Base-by-base conservation (phyloP, 2,888 invertebrate genomes). In the Thymelicus lineola region DNA sequence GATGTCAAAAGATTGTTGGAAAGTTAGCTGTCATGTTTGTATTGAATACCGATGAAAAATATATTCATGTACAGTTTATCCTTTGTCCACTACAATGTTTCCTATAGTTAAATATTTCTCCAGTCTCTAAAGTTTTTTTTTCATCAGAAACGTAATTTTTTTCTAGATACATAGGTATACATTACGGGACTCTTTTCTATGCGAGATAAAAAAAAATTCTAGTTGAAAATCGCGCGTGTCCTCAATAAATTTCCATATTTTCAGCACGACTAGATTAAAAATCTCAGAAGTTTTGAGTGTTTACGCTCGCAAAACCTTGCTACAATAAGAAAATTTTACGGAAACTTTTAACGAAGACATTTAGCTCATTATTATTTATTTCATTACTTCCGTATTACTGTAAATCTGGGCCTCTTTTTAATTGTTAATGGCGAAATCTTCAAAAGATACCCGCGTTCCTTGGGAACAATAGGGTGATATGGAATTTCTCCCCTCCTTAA, bases 201-300 rank as follows among this genome's bases (percentile, higher is more conserved):
- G 9, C 38, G 9, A 38, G 38, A 9, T n/a, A n/a, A n/a, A n/a
- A n/a, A n/a, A n/a, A n/a, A n/a, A n/a, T n/a, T n/a, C n/a, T n/a
- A n/a, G 38, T 38, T 38, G 9, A 7, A 38, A 38, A 38, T 9
- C 38, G 9, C 38, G 1, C 38, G 9, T 9, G 38, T 28, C 9
- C 42, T 42, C 42, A 42, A 12, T 42, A 42, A 42, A 67, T 67
- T 61, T 61, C 45, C 35, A 55, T 61, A 69, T 62, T 58, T 63
- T 45, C 20, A 48, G 57, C 57, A 36, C 35, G 57, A 69, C 58
- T 63, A 69, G 38, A 69, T 48, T 38, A 38, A 63, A 63, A 38
- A 9, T 57, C 28, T 59, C 36, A 17, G 38, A 58, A 48, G 48
- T 48, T 66, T 14, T 14, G 14, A 66, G 2, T 15, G 42, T 59